Conservation (phyloP, 2,888 invertebrate genomes). For the Thymelicus lineola region DNA sequence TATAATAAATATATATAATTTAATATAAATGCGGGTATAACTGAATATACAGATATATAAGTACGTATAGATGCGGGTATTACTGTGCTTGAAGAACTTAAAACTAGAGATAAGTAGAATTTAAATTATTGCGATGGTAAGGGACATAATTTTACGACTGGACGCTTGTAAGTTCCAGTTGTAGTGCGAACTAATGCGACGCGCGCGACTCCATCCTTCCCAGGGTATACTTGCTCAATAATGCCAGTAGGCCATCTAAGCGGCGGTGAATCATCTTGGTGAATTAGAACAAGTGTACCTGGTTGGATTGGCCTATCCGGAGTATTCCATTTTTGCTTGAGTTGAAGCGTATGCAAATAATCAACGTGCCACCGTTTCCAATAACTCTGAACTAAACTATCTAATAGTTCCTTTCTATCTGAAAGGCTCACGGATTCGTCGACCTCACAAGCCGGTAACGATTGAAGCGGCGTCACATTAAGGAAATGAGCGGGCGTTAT, state of each 20-base stretch:
- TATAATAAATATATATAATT: too few species aligned
- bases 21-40: too few species aligned
- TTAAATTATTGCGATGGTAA: neutral
- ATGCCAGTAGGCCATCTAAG: neutral
- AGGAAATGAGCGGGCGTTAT: conserved; percentile 34
- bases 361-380: conserved; percentile 36
- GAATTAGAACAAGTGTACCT: too few species aligned
- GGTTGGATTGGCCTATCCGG: too few species aligned
- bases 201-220: neutral
- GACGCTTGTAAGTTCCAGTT: too few species aligned
- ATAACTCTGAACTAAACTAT: conserved; percentile 32
- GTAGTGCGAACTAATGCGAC: neutral
- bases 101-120: too few species aligned
- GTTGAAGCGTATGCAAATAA: conserved; percentile 31
- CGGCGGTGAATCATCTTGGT: too few species aligned
- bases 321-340: conserved; percentile 28
- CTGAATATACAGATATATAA: too few species aligned
- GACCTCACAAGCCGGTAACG: conserved; percentile 18
- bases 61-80: too few species aligned
- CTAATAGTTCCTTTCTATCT: neutral
- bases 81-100: too few species aligned
- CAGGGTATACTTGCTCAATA: neutral
- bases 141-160: neutral
- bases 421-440: too few species aligned
- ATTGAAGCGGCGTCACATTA: conserved; percentile 36